Conservation (phyloP, 2,113 vertebrate species). For the Argyrosomus japonicus region DNA sequence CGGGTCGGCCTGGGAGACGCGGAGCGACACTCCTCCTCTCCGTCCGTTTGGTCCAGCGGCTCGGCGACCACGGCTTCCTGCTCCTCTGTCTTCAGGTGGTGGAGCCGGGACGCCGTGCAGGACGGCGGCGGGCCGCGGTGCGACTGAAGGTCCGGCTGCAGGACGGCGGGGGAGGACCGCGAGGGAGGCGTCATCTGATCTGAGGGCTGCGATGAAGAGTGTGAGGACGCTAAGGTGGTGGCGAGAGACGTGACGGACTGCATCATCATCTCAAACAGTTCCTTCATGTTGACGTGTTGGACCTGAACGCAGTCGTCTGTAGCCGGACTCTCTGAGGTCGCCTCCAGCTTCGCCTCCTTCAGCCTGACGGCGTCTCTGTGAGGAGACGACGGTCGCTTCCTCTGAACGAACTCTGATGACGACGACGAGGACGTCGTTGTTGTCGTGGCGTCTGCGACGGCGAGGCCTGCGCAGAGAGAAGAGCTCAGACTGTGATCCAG, state of each 20-base stretch:
- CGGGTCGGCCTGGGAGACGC: neutral
- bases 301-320: accelerated
- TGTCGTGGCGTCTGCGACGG: slow-evolving; percentile 29
- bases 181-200: slow-evolving; percentile 9
- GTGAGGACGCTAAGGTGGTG: neutral
- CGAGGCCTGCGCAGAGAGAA: too few species aligned
- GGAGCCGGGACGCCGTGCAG: neutral
- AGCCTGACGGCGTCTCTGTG: neutral
- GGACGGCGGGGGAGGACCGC: neutral
- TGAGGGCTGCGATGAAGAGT: neutral
- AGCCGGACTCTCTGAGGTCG: accelerated
- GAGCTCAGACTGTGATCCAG: too few species aligned
- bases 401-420: slow-evolving; percentile 30
- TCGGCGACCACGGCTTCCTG: neutral
- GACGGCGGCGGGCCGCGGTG: neutral
- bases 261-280: slow-evolving; percentile 60
- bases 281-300: slow-evolving; percentile 32
- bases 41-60: neutral
- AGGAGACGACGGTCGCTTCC: slow-evolving; percentile 16
- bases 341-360: slow-evolving; percentile 50
- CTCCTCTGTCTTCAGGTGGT: slow-evolving; percentile 37
- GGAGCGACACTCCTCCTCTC: neutral
- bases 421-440: neutral
- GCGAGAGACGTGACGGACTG: slow-evolving; percentile 37
- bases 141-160: neutral